Percentiles rank a stretch among this genome's conserved stretches.
Conservation (phyloP, 2,113 vertebrate species). For the Eudyptes chrysolophus region DNA sequence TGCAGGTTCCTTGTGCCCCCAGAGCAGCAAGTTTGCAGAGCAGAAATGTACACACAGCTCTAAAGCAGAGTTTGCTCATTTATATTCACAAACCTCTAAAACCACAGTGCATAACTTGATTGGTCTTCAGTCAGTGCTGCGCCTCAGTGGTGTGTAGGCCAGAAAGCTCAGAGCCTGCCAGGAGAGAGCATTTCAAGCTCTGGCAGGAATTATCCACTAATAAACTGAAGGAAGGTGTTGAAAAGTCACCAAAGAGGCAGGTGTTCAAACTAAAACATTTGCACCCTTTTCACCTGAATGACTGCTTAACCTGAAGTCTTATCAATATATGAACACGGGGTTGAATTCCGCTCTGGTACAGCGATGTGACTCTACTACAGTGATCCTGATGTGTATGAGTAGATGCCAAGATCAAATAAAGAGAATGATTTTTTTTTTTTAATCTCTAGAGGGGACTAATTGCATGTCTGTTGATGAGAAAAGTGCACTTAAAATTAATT, state of each 20-base stretch:
- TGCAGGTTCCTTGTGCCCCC: background rate
- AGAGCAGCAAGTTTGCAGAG: background rate
- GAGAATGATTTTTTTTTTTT: background rate
- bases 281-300: background rate
- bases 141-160: background rate
- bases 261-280: constrained; percentile 12
- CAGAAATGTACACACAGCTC: background rate
- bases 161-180: background rate
- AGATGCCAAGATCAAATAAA: background rate
- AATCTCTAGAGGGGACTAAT: background rate
- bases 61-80: background rate
- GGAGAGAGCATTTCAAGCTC: constrained; percentile 1
- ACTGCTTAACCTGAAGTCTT: background rate
- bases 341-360: background rate
- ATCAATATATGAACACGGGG: rapidly evolving
- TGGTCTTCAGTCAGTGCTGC: background rate
- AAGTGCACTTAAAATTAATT: background rate
- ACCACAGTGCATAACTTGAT: background rate
- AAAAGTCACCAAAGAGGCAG: constrained; percentile 32
- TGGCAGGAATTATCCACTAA: background rate
- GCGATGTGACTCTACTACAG: rapidly evolving
- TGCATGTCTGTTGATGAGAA: background rate
- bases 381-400: background rate
- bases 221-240: constrained; percentile 41
- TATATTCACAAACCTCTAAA: background rate